These are phyloP conservation scores for Chrysocyon brachyurus DNA, from an alignment of 2,797 vertebrate genomes.

Conservation along the genomic window DNA sequence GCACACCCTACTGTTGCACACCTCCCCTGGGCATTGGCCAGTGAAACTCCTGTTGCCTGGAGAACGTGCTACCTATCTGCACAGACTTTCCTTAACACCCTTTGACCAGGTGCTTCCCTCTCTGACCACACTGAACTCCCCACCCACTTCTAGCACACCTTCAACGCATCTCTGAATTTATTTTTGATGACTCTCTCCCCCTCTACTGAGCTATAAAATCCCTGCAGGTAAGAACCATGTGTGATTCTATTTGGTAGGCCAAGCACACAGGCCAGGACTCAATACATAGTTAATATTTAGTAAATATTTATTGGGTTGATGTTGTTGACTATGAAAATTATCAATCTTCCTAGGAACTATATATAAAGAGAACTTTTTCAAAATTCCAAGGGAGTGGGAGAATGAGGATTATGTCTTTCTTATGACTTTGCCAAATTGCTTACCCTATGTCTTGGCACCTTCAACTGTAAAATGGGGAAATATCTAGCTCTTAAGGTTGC, in stretches of 20 bases:
- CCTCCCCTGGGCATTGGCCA: neutral
- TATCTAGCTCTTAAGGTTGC: neutral
- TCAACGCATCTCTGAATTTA: neutral
- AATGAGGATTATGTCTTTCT: neutral
- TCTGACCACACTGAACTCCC: neutral
- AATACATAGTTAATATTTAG: neutral
- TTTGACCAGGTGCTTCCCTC: neutral
- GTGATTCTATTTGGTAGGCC: neutral
- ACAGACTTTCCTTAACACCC: neutral
- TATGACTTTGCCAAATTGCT: neutral
- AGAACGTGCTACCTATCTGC: fast-evolving
- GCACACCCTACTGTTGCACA: fast-evolving
- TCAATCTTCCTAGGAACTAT: neutral
- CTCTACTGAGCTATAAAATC: neutral
- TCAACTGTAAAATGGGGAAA: neutral
- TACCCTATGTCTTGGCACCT: neutral
- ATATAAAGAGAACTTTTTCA: neutral
- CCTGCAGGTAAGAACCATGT: neutral
- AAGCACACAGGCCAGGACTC: neutral
- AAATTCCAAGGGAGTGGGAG: neutral
- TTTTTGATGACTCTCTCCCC: neutral
- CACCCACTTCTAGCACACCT: neutral
- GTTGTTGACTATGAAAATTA: neutral
- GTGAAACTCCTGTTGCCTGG: neutral
- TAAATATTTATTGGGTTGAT: neutral